These are phyloP conservation scores for Cyclopterus lumpus DNA, from an alignment of 2,797 vertebrate species.

Conservation along the genomic window DNA sequence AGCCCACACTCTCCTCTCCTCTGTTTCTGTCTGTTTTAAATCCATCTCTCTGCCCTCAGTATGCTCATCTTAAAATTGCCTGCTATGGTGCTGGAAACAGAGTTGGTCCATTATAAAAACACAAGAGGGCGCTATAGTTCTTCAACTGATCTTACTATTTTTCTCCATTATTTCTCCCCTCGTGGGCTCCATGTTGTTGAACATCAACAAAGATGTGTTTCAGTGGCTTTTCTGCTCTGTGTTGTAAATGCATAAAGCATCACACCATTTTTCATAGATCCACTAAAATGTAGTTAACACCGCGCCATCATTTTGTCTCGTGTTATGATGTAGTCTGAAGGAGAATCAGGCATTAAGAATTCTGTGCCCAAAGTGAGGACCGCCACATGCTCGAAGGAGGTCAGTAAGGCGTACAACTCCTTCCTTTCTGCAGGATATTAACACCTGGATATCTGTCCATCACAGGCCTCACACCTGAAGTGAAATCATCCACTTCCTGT, in stretches of 20 bases:
- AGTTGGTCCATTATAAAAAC: slow-evolving; percentile 28
- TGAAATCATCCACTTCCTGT: slow-evolving; percentile 76
- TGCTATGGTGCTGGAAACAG: background rate
- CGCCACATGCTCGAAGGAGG: slow-evolving; percentile 41
- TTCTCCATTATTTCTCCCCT: background rate
- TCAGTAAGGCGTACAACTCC: slow-evolving; percentile 60
- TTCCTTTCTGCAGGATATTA: slow-evolving; percentile 73
- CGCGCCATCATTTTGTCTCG: background rate
- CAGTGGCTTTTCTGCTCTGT: background rate
- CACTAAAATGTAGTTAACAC: background rate
- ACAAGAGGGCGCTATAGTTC: slow-evolving; percentile 74
- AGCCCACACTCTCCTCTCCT: background rate
- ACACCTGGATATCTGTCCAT: slow-evolving; percentile 65
- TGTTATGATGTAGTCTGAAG: background rate
- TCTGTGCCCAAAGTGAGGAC: slow-evolving; percentile 27
- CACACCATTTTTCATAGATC: background rate
- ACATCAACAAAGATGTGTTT: slow-evolving; percentile 39
- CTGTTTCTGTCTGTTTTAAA: background rate
- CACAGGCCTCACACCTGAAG: slow-evolving; percentile 58
- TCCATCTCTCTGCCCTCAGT: too few relatives aligned
- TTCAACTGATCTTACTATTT: background rate
- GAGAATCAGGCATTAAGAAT: slow-evolving; percentile 44
- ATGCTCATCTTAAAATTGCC: background rate
- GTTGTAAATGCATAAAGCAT: background rate
- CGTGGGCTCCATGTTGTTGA: slow-evolving; percentile 6